Percentiles rank a stretch among this genome's conserved stretches.
These are phyloP conservation scores for Plecotus auritus DNA, from an alignment of 2,113 vertebrate species.

Conservation along the genomic window DNA sequence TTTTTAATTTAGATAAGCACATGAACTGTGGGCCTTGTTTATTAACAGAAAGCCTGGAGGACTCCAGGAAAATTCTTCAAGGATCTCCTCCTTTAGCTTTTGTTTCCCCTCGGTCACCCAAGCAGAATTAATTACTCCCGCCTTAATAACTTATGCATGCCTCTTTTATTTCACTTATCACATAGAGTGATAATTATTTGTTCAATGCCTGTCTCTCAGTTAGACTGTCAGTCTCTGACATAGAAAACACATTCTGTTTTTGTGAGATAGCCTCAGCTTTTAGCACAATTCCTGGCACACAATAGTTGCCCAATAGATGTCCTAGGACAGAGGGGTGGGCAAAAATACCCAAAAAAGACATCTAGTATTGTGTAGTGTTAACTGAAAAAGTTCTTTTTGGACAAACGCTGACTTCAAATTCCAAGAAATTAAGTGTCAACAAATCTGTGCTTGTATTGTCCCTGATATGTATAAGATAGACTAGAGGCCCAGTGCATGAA, in stretches of 20 bases:
- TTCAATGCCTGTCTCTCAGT: not conserved
- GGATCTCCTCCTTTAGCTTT: not conserved
- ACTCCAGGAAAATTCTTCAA: slow-evolving; percentile 19
- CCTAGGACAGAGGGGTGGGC: not conserved
- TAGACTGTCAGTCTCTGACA: not conserved
- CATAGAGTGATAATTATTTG: slow-evolving; percentile 37
- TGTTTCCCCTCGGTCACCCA: slow-evolving; percentile 25
- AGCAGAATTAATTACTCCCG: slow-evolving; percentile 56
- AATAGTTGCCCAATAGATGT: not conserved
- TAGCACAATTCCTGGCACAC: not conserved
- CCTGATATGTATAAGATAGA: not conserved
- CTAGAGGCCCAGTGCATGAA: too few species aligned
- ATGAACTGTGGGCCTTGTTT: not conserved
- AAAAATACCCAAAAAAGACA: not conserved
- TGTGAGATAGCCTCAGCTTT: not conserved
- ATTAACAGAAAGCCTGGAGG: not conserved
- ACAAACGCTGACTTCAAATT: not conserved
- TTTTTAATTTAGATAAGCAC: slow-evolving; percentile 24
- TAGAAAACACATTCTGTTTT: not conserved
- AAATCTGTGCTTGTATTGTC: not conserved
- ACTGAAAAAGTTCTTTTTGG: not conserved
- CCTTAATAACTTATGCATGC: not conserved
- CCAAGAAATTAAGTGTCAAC: not conserved
- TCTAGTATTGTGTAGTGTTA: not conserved
- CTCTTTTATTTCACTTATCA: slow-evolving; percentile 48